Evolutionary conservation across 2,113 vertebrate genomes (phyloP), one percentile per base, ranked within the genome.

Genomic region (Ahaetulla prasina): DNA sequence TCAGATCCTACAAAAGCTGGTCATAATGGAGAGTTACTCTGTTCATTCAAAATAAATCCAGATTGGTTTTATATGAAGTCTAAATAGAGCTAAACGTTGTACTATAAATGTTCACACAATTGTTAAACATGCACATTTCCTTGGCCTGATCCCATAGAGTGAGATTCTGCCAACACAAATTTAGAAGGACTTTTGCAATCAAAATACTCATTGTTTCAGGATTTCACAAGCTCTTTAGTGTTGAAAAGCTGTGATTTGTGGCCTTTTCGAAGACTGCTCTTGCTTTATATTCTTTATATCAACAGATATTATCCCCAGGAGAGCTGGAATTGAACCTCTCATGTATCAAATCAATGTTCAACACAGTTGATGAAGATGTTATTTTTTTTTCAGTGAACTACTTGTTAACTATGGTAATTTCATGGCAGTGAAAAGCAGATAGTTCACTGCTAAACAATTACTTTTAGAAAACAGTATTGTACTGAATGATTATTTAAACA

Each of bases 141-240:
- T 88, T 60, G 52, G n/a, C 68, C 47, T 89, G 54, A 4, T 35
- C 25, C 53, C 47, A 39, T 20, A 85, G 35, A 20, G 35, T 14
- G 30, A 89, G 63, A 45, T 85, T 23, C 25, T 39, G 23, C 43
- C 90, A 84, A 91, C 49, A 93, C 23, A 93, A 30, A 89, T 85
- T 91, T 89, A 85, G 23, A 91, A 52, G 27, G 89, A 89, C 45
- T 91, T 89, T 35, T 91, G 35, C 54, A 89, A 91, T 20, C 45
- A 91, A 50, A n/a, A 49, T 47, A 50, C 22, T 60, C 53, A 50
- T 18, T 39, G 43, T 35, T 63, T 55, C 87, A 89, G 54, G 45
- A 91, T 89, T 91, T 89, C 92, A 89, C 11, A 93, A 91, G 11
- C n/a, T 35, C 27, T 88, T 14, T 68, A 85, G 18, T 93, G 43